phyloP scores from a whole-genome alignment of 2,797 vertebrate genomes.

The Acrossocheilus wenchowensis region DNA sequence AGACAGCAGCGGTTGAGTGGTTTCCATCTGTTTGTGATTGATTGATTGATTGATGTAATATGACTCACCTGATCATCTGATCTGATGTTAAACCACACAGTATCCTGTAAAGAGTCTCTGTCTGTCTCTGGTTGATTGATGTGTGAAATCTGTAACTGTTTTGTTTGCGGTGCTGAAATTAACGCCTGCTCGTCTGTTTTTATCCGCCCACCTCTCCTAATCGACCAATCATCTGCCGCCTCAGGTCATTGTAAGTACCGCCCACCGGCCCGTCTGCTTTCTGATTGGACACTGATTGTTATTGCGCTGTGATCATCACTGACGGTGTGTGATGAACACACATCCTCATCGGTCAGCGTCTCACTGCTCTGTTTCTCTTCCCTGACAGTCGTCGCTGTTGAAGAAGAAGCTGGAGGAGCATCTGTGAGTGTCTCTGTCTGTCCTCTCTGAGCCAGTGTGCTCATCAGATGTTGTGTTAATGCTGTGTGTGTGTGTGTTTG shows the following conservation, averaged over 20 bases:
- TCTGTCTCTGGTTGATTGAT: constrained; percentile 11
- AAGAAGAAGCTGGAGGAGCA: constrained; percentile 92
- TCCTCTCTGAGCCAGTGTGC: neutral
- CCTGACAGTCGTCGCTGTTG: constrained; percentile 81
- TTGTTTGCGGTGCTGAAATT: constrained; percentile 77
- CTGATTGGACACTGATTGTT: constrained; percentile 66
- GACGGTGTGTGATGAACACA: constrained; percentile 59
- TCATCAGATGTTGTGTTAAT: neutral
- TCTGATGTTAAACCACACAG: neutral
- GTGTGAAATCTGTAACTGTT: constrained; percentile 67
- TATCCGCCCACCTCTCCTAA: constrained; percentile 61
- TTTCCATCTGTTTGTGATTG: neutral
- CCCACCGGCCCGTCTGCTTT: constrained; percentile 66
- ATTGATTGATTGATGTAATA: neutral
- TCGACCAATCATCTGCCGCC: constrained; percentile 51
- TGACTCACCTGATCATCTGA: neutral
- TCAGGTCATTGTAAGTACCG: constrained; percentile 83
- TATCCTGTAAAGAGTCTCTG: neutral
- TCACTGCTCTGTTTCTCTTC: constrained; percentile 15
- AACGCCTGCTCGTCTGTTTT: constrained; percentile 73
- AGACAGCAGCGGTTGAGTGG: neutral
- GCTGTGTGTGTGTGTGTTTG: constrained; percentile 16
- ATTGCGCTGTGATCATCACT: neutral
- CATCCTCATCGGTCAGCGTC: neutral
- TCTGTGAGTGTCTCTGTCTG: constrained; percentile 80